phyloP scores from a whole-genome alignment of 2,797 vertebrate species.

The Malacoraja senta region DNA sequence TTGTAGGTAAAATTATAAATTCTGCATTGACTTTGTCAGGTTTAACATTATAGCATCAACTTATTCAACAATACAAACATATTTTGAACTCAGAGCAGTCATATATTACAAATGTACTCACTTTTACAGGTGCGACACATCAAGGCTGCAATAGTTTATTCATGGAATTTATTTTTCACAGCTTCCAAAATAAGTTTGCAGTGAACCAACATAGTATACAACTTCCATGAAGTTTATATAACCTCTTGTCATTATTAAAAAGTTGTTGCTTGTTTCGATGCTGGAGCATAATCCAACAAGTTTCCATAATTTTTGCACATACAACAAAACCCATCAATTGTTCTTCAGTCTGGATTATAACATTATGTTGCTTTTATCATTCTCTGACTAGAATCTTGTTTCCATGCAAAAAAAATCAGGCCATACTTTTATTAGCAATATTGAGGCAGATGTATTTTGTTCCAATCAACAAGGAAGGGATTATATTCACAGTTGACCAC shows the following conservation, averaged over 20 bases:
- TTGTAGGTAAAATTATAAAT: not conserved
- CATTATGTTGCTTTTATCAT: not conserved
- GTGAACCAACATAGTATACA: not conserved
- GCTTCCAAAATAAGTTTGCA: not conserved
- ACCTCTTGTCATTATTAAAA: not conserved
- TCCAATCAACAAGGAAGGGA: too few species aligned
- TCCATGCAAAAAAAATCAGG: not conserved
- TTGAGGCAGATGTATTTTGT: not conserved
- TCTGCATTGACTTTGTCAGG: not conserved
- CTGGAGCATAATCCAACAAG: not conserved
- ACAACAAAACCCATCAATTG: not conserved
- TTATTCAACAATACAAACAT: not conserved
- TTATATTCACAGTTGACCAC: too few species aligned
- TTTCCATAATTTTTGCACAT: not conserved
- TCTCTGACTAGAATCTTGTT: not conserved
- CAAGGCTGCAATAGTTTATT: not conserved
- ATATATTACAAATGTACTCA: too few species aligned
- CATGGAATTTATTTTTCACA: not conserved
- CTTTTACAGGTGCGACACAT: not conserved
- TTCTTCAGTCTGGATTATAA: not conserved
- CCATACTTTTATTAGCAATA: not conserved
- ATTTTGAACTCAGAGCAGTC: not conserved
- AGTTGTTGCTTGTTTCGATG: not conserved
- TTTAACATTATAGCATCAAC: not conserved
- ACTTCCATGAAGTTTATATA: not conserved